Evolutionary conservation across 1,140 invertebrate species (phyloP).

Genomic region (Argopecten irradians): DNA sequence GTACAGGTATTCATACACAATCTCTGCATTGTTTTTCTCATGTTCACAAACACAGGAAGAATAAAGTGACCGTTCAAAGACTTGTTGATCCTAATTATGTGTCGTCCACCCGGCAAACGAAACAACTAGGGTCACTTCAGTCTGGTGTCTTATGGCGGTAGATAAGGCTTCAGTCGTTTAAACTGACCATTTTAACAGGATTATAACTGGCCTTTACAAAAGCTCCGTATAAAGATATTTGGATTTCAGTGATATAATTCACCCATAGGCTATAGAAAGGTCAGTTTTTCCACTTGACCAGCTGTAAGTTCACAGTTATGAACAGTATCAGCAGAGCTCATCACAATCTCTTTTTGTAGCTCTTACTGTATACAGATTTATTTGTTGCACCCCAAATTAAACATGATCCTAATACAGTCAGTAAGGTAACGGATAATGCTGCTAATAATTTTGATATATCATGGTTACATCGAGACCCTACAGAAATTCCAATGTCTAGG

Average conservation of each 20-base stretch:
- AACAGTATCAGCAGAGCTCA: neutral
- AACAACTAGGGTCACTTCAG: neutral
- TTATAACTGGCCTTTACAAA: neutral
- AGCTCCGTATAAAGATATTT: neutral
- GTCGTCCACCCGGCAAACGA: neutral
- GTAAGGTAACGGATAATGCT: too few species aligned
- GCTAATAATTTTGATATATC: too few species aligned
- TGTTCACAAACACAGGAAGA: neutral
- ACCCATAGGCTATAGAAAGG: neutral
- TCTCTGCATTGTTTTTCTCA: neutral
- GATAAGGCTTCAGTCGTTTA: neutral
- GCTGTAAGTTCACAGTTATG: neutral
- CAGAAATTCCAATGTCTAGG: too few species aligned
- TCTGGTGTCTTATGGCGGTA: neutral
- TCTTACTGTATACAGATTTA: too few species aligned
- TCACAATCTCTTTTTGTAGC: neutral
- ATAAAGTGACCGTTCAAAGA: neutral
- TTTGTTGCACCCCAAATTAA: too few species aligned
- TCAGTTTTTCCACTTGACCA: neutral
- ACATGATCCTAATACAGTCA: too few species aligned
- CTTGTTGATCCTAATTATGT: neutral
- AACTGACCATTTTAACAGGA: constrained; percentile 16
- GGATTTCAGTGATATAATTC: neutral
- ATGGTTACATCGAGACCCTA: too few species aligned
- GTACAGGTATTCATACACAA: neutral